phyloP scores from a whole-genome alignment of 1,140 invertebrate species.

The Leptopilina boulardi region DNA sequence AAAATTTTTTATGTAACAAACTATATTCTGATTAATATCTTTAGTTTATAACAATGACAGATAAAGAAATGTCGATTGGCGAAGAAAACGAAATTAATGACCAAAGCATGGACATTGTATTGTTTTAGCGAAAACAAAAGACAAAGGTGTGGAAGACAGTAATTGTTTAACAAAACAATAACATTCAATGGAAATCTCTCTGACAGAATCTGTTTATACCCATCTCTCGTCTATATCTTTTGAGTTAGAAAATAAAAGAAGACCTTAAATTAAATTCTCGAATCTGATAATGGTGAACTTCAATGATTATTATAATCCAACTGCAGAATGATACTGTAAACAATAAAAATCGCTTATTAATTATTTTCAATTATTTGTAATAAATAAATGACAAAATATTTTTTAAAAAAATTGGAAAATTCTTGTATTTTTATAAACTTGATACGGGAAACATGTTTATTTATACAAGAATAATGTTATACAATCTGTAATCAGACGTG shows the following conservation, averaged over 20 bases:
- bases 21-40: not conserved
- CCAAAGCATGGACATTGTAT: constrained; percentile 15
- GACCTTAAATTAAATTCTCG: not conserved
- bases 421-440: not conserved
- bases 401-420: no score
- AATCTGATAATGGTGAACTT: not conserved
- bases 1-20: no score
- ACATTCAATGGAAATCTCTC: constrained; percentile 4
- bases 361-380: no score
- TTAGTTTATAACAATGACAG: not conserved
- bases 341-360: no score
- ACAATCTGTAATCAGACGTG: not conserved
- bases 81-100: constrained; percentile 16
- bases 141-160: constrained; percentile 29
- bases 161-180: constrained; percentile 21
- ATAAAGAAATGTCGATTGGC: not conserved
- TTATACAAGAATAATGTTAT: not conserved
- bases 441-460: not conserved
- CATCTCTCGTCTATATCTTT: not conserved
- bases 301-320: no score
- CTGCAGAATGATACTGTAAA: no score
- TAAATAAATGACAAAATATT: no score
- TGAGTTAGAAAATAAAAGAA: not conserved
- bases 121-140: constrained; percentile 29
- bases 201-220: constrained; percentile 10